Conservation (phyloP, 2,888 invertebrate species). For the Caenorhabditis sinica region DNA sequence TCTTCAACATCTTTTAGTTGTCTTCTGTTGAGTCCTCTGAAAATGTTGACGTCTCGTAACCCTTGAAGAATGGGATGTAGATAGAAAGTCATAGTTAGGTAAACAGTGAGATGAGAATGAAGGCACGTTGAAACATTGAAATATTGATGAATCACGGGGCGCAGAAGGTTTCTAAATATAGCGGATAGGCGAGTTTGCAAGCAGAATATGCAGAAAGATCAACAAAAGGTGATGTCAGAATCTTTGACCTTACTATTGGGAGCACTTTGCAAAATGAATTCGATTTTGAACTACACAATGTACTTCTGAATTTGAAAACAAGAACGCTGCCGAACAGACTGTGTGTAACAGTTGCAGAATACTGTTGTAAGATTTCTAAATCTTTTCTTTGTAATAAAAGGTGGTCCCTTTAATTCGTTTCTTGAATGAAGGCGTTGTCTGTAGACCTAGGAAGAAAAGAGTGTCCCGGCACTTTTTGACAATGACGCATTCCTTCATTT, state of each 20-base stretch:
- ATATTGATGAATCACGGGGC: conserved; percentile 60
- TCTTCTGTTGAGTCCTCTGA: conserved; percentile 30
- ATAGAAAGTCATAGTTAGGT: conserved; percentile 3
- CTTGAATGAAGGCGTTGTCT: background rate
- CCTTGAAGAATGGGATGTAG: conserved; percentile 19
- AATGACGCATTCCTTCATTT: conserved; percentile 27
- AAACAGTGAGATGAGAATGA: conserved; percentile 10
- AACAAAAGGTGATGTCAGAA: conserved; percentile 30
- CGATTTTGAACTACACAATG: background rate
- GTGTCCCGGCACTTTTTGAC: conserved; percentile 25
- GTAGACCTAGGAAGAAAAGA: background rate
- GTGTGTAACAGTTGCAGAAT: too few species aligned
- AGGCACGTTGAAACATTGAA: conserved; percentile 27
- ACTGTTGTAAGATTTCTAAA: too few species aligned
- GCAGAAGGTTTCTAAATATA: conserved; percentile 32
- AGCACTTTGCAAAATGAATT: background rate
- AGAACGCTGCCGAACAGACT: too few species aligned
- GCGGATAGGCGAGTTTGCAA: background rate
- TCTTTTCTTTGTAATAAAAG: background rate
- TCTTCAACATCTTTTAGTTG: conserved; percentile 10
- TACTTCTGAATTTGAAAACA: too few species aligned
- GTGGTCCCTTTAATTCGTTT: conserved; percentile 2
- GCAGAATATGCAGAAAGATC: conserved; percentile 4
- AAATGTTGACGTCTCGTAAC: conserved; percentile 25
- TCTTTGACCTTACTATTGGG: background rate